phyloP scores from a whole-genome alignment of 2,888 invertebrate species.

The Seira ritae region DNA sequence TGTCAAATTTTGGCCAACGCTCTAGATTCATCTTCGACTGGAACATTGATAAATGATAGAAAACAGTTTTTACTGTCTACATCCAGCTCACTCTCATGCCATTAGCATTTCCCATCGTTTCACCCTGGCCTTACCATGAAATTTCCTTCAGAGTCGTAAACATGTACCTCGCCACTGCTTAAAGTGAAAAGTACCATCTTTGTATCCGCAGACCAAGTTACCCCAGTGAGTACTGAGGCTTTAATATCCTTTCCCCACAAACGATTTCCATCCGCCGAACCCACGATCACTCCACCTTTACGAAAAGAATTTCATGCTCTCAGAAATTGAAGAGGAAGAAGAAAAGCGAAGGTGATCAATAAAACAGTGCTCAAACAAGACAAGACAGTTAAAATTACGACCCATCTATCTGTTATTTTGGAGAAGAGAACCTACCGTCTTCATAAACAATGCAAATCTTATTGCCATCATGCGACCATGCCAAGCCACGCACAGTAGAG shows the following conservation, averaged over 20 bases:
- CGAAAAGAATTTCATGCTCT: too few relatives aligned
- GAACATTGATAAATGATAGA: slow-evolving; percentile 73
- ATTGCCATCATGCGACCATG: slow-evolving; percentile 98
- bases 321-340: not conserved
- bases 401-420: not conserved
- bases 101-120: not conserved
- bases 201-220: slow-evolving; percentile 98
- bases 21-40: slow-evolving; percentile 80
- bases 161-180: slow-evolving; percentile 92
- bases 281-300: slow-evolving; percentile 92
- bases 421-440: slow-evolving; percentile 83
- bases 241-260: slow-evolving; percentile 99
- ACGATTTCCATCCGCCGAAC: slow-evolving; percentile 97
- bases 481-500: slow-evolving; percentile 96
- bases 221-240: slow-evolving; percentile 86
- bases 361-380: too few relatives aligned
- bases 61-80: not conserved
- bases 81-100: too few relatives aligned
- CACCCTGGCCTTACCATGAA: slow-evolving; percentile 77
- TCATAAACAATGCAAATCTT: slow-evolving; percentile 99
- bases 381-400: too few relatives aligned
- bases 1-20: slow-evolving; percentile 59
- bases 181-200: slow-evolving; percentile 92
- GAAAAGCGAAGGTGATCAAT: slow-evolving; percentile 14
- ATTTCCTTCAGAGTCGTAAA: slow-evolving; percentile 94